Evolutionary conservation across 2,113 vertebrate genomes (phyloP).

Genomic region (Tenrec ecaudatus): DNA sequence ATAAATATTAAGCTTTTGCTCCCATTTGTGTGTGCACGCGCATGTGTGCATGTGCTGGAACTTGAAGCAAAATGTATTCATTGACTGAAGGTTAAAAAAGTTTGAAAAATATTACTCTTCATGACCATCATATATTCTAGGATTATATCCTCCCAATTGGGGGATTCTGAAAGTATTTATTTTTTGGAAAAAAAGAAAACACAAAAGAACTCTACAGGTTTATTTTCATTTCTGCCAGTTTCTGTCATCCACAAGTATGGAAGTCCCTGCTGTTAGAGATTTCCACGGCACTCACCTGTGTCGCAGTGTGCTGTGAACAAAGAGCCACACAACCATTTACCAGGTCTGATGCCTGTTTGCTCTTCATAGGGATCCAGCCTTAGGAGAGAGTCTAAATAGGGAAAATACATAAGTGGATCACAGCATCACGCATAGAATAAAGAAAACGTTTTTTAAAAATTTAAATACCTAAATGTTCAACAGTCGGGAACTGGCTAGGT

Average conservation of each 20-base stretch:
- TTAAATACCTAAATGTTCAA: not conserved
- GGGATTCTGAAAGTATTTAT: not conserved
- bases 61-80: constrained; percentile 25
- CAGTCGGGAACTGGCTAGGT: not conserved
- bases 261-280: too few relatives aligned
- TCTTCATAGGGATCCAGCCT: too few relatives aligned
- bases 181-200: not conserved
- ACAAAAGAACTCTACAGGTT: not conserved
- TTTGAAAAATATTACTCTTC: constrained; percentile 46
- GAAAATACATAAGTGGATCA: not conserved
- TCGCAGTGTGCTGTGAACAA: too few relatives aligned
- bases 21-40: not conserved
- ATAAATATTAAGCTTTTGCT: constrained; percentile 37
- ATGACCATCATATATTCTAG: constrained; percentile 6
- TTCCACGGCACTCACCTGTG: too few relatives aligned
- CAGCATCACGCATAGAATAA: constrained; percentile 20
- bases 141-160: not conserved
- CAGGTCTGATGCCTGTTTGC: too few relatives aligned
- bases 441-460: constrained; percentile 28
- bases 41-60: not conserved
- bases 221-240: not conserved
- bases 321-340: too few relatives aligned
- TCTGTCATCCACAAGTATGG: not conserved
- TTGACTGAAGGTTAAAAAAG: not conserved
- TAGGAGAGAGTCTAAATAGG: too few relatives aligned